Conservation (phyloP, 2,888 invertebrate species). For the Drosophila dives region DNA sequence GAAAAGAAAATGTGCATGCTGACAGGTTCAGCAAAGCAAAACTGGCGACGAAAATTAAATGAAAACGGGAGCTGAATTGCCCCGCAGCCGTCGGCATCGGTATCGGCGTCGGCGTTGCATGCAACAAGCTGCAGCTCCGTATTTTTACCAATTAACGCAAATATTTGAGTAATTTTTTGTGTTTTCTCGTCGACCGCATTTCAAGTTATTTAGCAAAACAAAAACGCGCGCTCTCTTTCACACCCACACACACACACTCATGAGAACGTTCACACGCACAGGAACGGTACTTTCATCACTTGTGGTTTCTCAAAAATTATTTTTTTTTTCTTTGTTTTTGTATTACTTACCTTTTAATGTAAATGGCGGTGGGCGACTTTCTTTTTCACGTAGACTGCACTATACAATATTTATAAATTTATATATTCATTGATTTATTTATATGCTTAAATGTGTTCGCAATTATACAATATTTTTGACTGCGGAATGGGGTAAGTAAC, state of each 20-base stretch:
- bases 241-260: conserved; percentile 28
- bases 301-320: conserved; percentile 43
- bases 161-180: conserved; percentile 60
- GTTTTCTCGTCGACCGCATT: conserved; percentile 56
- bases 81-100: conserved; percentile 25
- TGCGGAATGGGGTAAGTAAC: conserved; percentile 52
- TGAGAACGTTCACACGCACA: conserved; percentile 13
- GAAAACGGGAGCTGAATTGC: conserved; percentile 59
- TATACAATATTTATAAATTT: conserved; percentile 23
- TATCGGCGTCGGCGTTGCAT: conserved; percentile 48
- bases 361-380: conserved; percentile 33
- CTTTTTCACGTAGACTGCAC: conserved; percentile 16
- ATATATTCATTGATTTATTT: conserved; percentile 29
- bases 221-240: conserved; percentile 52
- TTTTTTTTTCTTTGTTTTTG: conserved; percentile 10
- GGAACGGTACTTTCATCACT: conserved; percentile 54
- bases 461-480: conserved; percentile 20
- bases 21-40: conserved; percentile 61
- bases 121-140: conserved; percentile 65
- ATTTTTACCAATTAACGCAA: conserved; percentile 71
- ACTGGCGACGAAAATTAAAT: conserved; percentile 55
- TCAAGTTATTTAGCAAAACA: conserved; percentile 51
- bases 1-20: conserved; percentile 60
- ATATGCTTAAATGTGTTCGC: conserved; percentile 34
- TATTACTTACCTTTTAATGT: conserved; percentile 60